phyloP scores from a whole-genome alignment of 2,113 vertebrate genomes.

The Cebidichthys violaceus region DNA sequence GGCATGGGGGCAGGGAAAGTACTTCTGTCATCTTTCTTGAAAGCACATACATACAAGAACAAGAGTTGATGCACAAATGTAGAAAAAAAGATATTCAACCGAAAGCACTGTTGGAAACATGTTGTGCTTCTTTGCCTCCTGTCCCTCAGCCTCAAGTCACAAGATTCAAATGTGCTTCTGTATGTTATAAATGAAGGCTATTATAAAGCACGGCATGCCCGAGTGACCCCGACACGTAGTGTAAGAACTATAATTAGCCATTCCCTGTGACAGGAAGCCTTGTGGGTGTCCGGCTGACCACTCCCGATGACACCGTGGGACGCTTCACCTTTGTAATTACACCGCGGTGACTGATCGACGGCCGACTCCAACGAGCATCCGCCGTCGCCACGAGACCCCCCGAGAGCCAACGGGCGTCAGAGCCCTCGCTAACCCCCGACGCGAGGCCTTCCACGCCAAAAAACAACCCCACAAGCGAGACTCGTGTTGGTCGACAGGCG shows the following conservation, averaged over 20 bases:
- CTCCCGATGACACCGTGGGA: constrained; percentile 75
- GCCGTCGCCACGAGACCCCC: constrained; percentile 15
- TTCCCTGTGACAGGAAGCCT: constrained; percentile 72
- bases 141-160: constrained; percentile 60
- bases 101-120: constrained; percentile 15
- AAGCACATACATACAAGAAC: constrained; percentile 35
- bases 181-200: constrained; percentile 65
- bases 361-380: constrained; percentile 35
- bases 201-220: constrained; percentile 40
- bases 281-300: constrained; percentile 80
- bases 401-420: constrained; percentile 8
- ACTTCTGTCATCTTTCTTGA: constrained; percentile 39
- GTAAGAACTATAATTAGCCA: constrained; percentile 65
- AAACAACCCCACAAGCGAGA: constrained; percentile 61
- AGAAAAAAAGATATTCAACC: neutral
- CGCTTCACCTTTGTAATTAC: constrained; percentile 80
- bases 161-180: constrained; percentile 66
- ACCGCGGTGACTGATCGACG: constrained; percentile 81
- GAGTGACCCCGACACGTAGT: constrained; percentile 30
- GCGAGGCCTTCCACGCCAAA: constrained; percentile 11
- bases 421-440: constrained; percentile 1
- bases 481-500: constrained; percentile 63
- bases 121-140: constrained; percentile 11
- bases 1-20: constrained; percentile 47
- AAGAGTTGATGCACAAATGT: constrained; percentile 31